Evolutionary conservation across 2,888 invertebrate species (phyloP).

Genomic region (Drosophila helvetica): DNA sequence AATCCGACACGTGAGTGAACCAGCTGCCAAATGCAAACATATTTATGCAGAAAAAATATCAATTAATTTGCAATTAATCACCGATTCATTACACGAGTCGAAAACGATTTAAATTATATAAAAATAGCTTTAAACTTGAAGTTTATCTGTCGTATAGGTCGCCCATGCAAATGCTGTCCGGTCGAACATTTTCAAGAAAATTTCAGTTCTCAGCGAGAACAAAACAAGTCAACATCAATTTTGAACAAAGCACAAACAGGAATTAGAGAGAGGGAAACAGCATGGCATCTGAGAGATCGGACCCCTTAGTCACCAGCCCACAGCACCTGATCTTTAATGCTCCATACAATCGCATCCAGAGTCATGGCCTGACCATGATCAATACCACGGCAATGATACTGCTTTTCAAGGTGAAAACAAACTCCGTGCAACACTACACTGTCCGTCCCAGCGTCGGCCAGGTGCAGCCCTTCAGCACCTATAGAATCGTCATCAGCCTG

Average conservation of each 20-base stretch:
- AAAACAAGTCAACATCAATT: neutral
- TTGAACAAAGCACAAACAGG: neutral
- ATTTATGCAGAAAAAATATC: slow-evolving; percentile 27
- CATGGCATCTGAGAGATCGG: neutral
- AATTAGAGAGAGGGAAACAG: neutral
- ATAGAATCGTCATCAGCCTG: neutral
- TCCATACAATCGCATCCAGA: neutral
- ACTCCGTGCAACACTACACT: neutral
- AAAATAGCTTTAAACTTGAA: neutral
- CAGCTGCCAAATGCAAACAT: neutral
- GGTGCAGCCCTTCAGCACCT: neutral
- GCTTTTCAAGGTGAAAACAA: neutral
- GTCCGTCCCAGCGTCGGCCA: neutral
- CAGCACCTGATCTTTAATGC: neutral
- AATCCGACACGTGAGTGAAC: slow-evolving; percentile 19
- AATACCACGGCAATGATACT: neutral
- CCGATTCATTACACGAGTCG: slow-evolving; percentile 25
- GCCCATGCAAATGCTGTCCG: neutral
- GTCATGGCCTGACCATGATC: neutral
- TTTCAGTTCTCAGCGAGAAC: neutral
- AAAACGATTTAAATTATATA: slow-evolving; percentile 1
- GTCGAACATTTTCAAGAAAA: neutral
- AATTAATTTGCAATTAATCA: slow-evolving; percentile 63
- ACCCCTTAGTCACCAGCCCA: neutral
- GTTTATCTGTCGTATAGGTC: neutral